phyloP scores from a whole-genome alignment of 1,140 invertebrate species.

The Steinernema feltiae region DNA sequence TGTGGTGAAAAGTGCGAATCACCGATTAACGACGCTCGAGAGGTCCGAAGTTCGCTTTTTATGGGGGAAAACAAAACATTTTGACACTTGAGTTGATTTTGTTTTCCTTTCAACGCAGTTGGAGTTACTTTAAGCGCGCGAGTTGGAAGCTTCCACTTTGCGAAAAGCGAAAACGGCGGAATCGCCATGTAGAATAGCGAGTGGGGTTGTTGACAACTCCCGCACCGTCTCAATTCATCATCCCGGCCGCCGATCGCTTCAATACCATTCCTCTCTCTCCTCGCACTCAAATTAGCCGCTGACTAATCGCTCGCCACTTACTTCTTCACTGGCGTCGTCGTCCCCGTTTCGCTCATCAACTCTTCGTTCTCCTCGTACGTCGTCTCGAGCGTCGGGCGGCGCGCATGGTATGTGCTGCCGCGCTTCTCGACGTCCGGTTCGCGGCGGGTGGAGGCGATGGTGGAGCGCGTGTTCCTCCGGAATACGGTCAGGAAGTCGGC shows the following conservation, averaged over 20 bases:
- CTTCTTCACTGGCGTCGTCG: background rate
- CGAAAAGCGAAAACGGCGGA: too few species aligned
- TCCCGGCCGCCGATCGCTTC: background rate
- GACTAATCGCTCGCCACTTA: background rate
- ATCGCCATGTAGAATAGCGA: slow-evolving; percentile 2
- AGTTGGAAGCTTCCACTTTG: slow-evolving; percentile 18
- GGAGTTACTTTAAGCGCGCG: background rate
- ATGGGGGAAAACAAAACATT: background rate
- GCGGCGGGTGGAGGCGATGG: slow-evolving; percentile 26
- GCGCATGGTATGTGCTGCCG: slow-evolving; percentile 3
- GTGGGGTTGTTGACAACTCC: slow-evolving; percentile 16
- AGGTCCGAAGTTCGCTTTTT: background rate
- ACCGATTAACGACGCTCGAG: background rate
- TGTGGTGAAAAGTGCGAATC: background rate
- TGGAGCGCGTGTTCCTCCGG: slow-evolving; percentile 45
- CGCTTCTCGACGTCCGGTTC: slow-evolving; percentile 11
- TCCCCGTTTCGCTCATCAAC: background rate
- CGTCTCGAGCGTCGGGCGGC: background rate
- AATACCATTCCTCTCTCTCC: too few species aligned
- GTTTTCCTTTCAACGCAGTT: slow-evolving; percentile 14
- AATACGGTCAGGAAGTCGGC: slow-evolving; percentile 54
- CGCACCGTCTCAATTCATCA: background rate
- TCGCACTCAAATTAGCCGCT: background rate
- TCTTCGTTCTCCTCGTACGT: background rate
- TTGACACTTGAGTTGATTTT: background rate